phyloP scores from a whole-genome alignment of 1,140 invertebrate genomes.

The Drosophila trapezifrons region DNA sequence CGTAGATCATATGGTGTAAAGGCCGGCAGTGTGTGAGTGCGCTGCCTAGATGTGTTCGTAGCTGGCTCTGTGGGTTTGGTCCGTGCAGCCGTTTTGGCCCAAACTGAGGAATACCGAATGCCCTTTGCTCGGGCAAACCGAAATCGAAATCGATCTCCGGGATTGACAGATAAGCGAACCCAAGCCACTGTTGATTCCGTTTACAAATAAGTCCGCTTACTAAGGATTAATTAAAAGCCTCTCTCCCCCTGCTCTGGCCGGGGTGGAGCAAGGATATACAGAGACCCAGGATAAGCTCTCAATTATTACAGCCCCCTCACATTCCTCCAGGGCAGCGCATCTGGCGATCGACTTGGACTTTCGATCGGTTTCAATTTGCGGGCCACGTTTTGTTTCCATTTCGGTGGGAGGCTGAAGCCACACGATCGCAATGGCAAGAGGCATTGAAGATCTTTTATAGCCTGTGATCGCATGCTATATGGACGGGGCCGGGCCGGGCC shows the following conservation, averaged over 20 bases:
- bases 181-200: too few species aligned
- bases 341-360: constrained; percentile 36
- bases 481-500: neutral
- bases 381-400: constrained; percentile 62
- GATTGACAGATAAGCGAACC: neutral
- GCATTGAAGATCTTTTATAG: constrained; percentile 70
- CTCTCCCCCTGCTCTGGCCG: too few species aligned
- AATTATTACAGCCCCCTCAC: neutral
- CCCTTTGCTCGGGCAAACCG: constrained; percentile 9
- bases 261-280: too few species aligned
- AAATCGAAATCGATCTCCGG: neutral
- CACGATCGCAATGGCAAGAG: constrained; percentile 63
- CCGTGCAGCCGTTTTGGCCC: neutral
- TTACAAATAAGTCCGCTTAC: neutral
- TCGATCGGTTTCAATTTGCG: constrained; percentile 41
- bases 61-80: constrained; percentile 53
- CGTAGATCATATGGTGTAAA: constrained; percentile 83
- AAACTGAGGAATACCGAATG: constrained; percentile 38
- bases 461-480: constrained; percentile 56
- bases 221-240: neutral
- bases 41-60: constrained; percentile 52
- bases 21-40: constrained; percentile 52
- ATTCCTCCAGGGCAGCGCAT: constrained; percentile 46
- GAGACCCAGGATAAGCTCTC: neutral
- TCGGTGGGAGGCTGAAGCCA: constrained; percentile 48